Base-by-base conservation (phyloP, 2,797 vertebrate genomes). In the Pseudotriccus pelzelni region DNA sequence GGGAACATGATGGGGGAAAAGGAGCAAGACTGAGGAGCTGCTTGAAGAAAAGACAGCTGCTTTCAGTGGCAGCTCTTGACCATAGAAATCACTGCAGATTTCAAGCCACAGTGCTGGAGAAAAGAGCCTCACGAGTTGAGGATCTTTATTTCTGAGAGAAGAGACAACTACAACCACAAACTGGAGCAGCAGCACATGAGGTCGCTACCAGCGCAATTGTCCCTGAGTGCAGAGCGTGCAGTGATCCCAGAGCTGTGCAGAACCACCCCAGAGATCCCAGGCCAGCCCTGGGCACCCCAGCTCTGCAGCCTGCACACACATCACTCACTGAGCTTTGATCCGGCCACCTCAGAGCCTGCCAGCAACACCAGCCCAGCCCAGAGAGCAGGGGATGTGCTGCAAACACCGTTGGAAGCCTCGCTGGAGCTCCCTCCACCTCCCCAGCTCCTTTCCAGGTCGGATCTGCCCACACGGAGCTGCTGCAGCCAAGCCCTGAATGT, bases 391-490 rank as follows among this genome's bases (percentile, higher is more conserved):
- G 56, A 46, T 50, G 69, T 10, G 70, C 63, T 85, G 60, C 24
- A 39, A 84, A 32, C 1, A 0, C 1, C 0, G 2, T 4, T 0
- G 20, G 53, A n/a, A 44, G 58, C 64, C 53, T 7, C 36, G 32
- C 2, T 39, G 86, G n/a, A 73, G 64, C 68, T 82, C 59, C 6
- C 43, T 59, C 22, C 2, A 11, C 77, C 74, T 44, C 55, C 19
- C 50, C 30, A 47, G 55, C 6, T 34, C 89, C 39, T 15, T 10
- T 37, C 50, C 73, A 80, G 78, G 25, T 78, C 2, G 0, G 14
- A 20, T 16, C 81, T 73, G 63, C 70, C 86, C 55, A 8, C 4
- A 2, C n/a, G 46, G 46, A 82, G 39, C 17, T 58, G 52, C 86
- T 58, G 66, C 70, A 59, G 58, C 58, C 66, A 55, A 84, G 41